These are phyloP conservation scores for Acanthurus leucopareius DNA, from an alignment of 2,797 vertebrate species.

Conservation along the genomic window DNA sequence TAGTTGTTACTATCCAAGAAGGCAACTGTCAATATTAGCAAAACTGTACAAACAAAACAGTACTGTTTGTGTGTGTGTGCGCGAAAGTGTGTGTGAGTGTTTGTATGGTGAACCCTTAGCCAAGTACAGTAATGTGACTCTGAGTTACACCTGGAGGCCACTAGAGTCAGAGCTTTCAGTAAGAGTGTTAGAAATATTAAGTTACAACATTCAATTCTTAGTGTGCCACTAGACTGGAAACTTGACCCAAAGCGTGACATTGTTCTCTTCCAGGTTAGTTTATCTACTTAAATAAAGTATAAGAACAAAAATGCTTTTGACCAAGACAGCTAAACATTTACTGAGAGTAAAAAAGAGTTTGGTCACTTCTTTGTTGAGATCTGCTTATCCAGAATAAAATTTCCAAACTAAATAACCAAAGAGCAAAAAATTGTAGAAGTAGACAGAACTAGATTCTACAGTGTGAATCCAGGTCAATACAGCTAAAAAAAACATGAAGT, in stretches of 20 bases:
- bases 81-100: conserved; percentile 6
- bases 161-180: conserved; percentile 61
- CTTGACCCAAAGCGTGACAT: conserved; percentile 45
- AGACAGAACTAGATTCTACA: background rate
- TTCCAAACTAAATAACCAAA: background rate
- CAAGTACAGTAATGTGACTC: conserved; percentile 62
- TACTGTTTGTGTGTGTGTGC: conserved; percentile 20
- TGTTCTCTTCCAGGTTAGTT: conserved; percentile 22
- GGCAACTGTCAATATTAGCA: conserved; percentile 66
- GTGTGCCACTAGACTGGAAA: conserved; percentile 53
- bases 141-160: conserved; percentile 69
- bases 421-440: background rate
- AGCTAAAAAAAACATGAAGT: background rate
- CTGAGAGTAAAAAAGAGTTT: background rate
- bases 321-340: background rate
- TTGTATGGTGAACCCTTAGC: conserved; percentile 42
- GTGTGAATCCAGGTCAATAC: conserved; percentile 2
- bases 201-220: conserved; percentile 63
- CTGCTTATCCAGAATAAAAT: background rate
- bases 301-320: conserved; percentile 21
- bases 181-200: conserved; percentile 64
- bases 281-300: conserved; percentile 36
- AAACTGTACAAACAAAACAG: conserved; percentile 67
- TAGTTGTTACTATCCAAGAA: conserved; percentile 45
- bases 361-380: background rate